phyloP scores from a whole-genome alignment of 2,797 vertebrate genomes.

The Phoxinus dragarum region DNA sequence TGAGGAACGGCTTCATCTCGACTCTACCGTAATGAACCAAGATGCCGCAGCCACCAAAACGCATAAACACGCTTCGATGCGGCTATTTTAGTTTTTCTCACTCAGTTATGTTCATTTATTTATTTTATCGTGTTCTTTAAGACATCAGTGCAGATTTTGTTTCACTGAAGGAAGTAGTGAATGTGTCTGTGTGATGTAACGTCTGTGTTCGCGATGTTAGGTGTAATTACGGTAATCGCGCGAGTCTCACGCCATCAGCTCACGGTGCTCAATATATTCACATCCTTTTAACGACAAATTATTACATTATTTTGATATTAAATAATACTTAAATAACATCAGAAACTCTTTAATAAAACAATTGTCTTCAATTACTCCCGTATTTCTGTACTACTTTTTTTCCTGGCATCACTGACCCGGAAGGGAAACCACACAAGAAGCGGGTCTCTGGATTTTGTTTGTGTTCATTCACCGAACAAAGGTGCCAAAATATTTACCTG shows the following conservation, averaged over 20 bases:
- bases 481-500: not conserved
- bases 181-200: not conserved
- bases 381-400: not conserved
- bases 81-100: not conserved
- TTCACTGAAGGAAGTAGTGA: not conserved
- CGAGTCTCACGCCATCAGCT: constrained; percentile 55
- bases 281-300: not conserved
- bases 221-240: constrained; percentile 57
- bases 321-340: not conserved
- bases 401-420: not conserved
- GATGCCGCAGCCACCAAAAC: fast-evolving
- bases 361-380: no score
- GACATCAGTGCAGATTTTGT: no score
- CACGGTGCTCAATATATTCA: not conserved
- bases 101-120: fast-evolving
- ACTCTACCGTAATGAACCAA: not conserved
- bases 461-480: not conserved
- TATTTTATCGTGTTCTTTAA: not conserved
- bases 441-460: not conserved
- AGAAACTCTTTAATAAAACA: not conserved
- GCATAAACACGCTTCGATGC: not conserved
- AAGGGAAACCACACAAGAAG: not conserved
- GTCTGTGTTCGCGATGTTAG: fast-evolving
- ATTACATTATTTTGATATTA: not conserved
- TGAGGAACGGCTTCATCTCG: not conserved